Evolutionary conservation across 2,888 invertebrate genomes (phyloP).

Genomic region (Dryomyza anilis): DNA sequence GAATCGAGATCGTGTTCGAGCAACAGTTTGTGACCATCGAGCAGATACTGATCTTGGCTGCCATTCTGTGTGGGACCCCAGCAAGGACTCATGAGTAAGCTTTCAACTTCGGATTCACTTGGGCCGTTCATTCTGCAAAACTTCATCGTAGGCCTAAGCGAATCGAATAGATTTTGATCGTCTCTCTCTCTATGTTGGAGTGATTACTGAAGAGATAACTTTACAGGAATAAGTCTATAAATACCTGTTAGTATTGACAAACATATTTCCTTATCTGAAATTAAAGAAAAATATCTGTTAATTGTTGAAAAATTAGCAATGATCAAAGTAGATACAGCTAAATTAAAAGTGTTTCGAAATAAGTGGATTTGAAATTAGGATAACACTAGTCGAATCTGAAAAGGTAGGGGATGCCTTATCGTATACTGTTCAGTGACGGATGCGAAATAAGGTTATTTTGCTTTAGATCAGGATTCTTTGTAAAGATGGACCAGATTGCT

Average conservation of each 20-base stretch:
- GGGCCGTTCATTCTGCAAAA: constrained; percentile 65
- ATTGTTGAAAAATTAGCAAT: too few relatives aligned
- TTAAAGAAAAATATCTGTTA: too few relatives aligned
- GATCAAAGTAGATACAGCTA: too few relatives aligned
- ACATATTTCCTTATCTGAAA: not conserved
- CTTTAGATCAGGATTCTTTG: too few relatives aligned
- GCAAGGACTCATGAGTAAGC: constrained; percentile 74
- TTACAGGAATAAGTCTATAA: not conserved
- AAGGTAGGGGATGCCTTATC: too few relatives aligned
- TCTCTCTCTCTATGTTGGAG: not conserved
- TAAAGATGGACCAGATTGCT: too few relatives aligned
- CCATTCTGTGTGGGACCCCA: constrained; percentile 67
- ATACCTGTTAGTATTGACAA: not conserved
- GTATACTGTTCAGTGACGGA: too few relatives aligned
- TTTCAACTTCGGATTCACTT: constrained; percentile 69
- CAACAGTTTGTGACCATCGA: constrained; percentile 65
- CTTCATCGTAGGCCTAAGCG: constrained; percentile 64
- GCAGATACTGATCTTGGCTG: constrained; percentile 63
- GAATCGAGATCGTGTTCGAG: constrained; percentile 67
- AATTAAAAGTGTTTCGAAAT: too few relatives aligned
- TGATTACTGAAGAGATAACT: not conserved
- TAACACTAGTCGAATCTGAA: too few relatives aligned
- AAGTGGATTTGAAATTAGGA: too few relatives aligned
- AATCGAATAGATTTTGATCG: not conserved
- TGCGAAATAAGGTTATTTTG: too few relatives aligned